A percentile compares a stretch with the other conserved stretches of the same genome.
Evolutionary conservation across 2,888 invertebrate species (phyloP).

Genomic region (Hoplodrina ambigua): DNA sequence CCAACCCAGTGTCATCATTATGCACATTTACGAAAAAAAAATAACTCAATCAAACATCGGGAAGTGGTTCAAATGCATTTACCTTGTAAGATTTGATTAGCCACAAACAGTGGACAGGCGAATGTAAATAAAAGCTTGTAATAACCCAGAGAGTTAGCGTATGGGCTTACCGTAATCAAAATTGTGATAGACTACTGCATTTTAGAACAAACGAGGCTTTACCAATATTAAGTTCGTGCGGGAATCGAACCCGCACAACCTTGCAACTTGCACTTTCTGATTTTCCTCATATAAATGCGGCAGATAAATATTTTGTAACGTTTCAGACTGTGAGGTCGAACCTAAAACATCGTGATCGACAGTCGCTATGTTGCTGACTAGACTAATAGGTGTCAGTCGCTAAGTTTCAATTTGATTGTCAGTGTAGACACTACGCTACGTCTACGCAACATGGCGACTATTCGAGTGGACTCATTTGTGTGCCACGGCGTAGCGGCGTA

Average conservation of each 20-base stretch:
- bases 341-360: too few species aligned
- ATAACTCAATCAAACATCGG: too few species aligned
- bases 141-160: not conserved
- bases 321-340: conserved; percentile 4
- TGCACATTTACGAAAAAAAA: too few species aligned
- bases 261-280: too few species aligned
- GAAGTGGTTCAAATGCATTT: too few species aligned
- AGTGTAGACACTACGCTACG: not conserved
- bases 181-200: not conserved
- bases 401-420: not conserved
- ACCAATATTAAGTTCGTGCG: not conserved
- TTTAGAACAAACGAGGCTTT: not conserved
- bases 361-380: not conserved
- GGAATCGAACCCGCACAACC: conserved; percentile 25
- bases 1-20: too few species aligned
- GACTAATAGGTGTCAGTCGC: not conserved
- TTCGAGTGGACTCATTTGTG: not conserved
- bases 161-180: not conserved
- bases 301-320: not conserved
- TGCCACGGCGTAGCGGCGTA: conserved; percentile 46
- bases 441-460: not conserved
- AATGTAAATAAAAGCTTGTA: too few species aligned
- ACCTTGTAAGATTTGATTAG: too few species aligned
- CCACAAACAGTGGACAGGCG: too few species aligned
- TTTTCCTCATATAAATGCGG: too few species aligned